Evolutionary conservation across 2,797 vertebrate species (phyloP).

Genomic region (Dallia pectoralis): DNA sequence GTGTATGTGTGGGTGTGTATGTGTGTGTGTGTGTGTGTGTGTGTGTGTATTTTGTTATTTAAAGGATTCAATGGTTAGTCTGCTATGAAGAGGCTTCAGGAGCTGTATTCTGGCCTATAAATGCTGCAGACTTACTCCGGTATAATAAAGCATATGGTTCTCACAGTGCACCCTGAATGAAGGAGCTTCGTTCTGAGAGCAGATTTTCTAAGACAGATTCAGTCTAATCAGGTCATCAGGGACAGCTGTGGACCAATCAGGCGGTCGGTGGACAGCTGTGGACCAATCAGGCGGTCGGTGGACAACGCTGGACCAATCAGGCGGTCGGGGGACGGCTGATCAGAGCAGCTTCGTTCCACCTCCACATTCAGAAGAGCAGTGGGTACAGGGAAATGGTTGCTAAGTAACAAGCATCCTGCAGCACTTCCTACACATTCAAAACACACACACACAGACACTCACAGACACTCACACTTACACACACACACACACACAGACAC

Average conservation of each 20-base stretch:
- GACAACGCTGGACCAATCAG: neutral
- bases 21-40: neutral
- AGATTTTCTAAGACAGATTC: too few species aligned
- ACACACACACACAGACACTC: neutral
- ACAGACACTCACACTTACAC: neutral
- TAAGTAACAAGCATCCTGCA: constrained; percentile 15
- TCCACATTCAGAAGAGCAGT: constrained; percentile 3
- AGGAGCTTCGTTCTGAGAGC: neutral
- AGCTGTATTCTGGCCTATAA: too few species aligned
- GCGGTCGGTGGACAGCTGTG: neutral
- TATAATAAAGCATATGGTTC: too few species aligned
- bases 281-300: neutral
- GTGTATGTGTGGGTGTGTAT: neutral
- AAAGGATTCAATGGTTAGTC: too few species aligned
- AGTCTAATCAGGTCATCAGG: too few species aligned
- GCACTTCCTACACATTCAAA: neutral
- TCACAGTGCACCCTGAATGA: neutral
- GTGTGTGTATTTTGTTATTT: neutral
- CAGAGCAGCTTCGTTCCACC: neutral
- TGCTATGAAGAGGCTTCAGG: too few species aligned
- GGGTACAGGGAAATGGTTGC: constrained; percentile 6
- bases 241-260: neutral
- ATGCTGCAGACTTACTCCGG: too few species aligned
- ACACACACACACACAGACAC: constrained; percentile 17
- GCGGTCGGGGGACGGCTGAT: neutral